Percentiles rank a stretch among this genome's conserved stretches.
Evolutionary conservation across 1,140 invertebrate genomes (phyloP).

Genomic region (Ceratina australensis): DNA sequence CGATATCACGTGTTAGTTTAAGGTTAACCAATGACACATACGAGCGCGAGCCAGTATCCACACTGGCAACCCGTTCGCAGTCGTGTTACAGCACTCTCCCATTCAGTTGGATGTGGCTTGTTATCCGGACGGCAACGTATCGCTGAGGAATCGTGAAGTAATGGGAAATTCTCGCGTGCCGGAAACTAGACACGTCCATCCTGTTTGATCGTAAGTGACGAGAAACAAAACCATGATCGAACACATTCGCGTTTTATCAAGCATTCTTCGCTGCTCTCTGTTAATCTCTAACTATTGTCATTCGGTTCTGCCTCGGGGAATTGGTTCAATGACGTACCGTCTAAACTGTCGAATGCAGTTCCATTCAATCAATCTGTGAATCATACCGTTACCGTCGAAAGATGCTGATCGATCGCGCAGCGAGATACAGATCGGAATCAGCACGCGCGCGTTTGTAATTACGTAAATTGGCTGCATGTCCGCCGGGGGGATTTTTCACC

Average conservation of each 20-base stretch:
- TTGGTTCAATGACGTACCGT: no score
- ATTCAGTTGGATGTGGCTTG: slow-evolving; percentile 2
- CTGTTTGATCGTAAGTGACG: slow-evolving; percentile 21
- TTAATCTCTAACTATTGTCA: not conserved
- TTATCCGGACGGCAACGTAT: not conserved
- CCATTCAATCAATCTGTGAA: no score
- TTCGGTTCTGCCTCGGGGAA: not conserved
- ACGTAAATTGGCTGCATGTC: not conserved
- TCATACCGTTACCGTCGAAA: no score
- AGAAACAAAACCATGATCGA: not conserved
- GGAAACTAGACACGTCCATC: not conserved
- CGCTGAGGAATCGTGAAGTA: slow-evolving; percentile 2
- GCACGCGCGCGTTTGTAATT: not conserved
- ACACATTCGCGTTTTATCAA: not conserved
- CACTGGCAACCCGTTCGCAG: slow-evolving; percentile 3
- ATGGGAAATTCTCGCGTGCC: slow-evolving; percentile 39
- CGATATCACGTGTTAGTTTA: slow-evolving; percentile 38
- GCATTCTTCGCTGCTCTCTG: not conserved
- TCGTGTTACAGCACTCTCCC: slow-evolving; percentile 24
- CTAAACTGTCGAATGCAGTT: no score
- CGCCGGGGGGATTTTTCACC: not conserved
- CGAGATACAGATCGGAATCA: no score
- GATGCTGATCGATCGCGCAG: not conserved
- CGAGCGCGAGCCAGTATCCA: not conserved
- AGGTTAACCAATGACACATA: slow-evolving; percentile 52